Base-by-base conservation (phyloP, 2,797 vertebrate genomes). In the Pseudochaenichthys georgianus region DNA sequence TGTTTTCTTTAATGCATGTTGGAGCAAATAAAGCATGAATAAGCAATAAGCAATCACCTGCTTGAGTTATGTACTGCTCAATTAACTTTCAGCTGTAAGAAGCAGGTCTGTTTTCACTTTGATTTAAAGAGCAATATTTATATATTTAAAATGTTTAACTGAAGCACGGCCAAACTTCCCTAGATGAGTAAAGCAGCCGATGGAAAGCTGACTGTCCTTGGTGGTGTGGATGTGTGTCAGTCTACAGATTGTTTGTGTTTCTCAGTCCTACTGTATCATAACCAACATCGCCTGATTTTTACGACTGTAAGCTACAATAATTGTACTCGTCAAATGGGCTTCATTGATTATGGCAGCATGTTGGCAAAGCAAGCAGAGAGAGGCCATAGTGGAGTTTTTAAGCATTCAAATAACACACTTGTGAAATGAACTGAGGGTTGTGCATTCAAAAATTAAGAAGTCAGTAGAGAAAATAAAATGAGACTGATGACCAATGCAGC, bases 271-370 rank as follows among this genome's bases (percentile, higher is more conserved):
- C 21, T 21, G 21, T 21, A 87, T 91, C 80, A 67, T 48, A 42
- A 42, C 67, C 19, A 58, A 38, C 12, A 52, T 65, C 46, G 10
- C 3, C 11, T 34, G 9, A 54, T 46, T 58, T 64, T 47, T 34
- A 13, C 51, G 0, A 19, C 70, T 77, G 4, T 28, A 66, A 74
- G 53, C 58, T 76, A 6, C 62, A 77, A 82, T 82, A 71, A 81
- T 85, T 76, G 53, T 53, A 38, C 70, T 75, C 42, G 53, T 65
- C 60, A 83, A 71, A 80, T 85, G n/a, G 15, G 13, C 63, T 52
- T 69, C 9, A 54, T 69, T 77, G 17, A 61, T 66, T 71, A 81
- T 28, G 12, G 4, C 73, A 63, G 55, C 41, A 17, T 80, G 70
- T 54, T 51, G 63, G 64, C 46, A 75, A 42, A 19, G 21, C 48